A percentile compares a stretch with the other conserved stretches of the same genome.
Conservation (phyloP, 2,113 vertebrate species). For the Gymnobelideus leadbeateri region DNA sequence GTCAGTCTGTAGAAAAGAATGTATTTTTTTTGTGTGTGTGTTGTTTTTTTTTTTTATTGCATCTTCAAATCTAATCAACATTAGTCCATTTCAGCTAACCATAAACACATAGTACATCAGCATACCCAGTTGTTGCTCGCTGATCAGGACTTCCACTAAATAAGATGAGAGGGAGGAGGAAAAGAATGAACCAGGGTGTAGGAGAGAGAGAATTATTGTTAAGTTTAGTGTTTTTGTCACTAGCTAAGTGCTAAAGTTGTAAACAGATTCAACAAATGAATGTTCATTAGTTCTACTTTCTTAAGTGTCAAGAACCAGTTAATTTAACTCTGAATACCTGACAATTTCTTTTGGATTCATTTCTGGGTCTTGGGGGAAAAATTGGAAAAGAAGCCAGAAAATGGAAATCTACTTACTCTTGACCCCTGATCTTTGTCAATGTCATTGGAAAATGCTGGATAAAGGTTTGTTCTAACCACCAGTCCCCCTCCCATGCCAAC, state of each 20-base stretch:
- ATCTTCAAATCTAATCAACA: constrained; percentile 38
- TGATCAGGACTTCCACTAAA: not conserved
- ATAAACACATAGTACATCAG: not conserved
- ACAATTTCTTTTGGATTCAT: not conserved
- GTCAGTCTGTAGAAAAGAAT: not conserved
- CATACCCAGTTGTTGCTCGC: not conserved
- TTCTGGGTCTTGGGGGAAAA: not conserved
- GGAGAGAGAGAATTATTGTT: not conserved
- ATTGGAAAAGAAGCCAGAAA: not conserved
- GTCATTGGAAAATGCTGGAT: constrained; percentile 5
- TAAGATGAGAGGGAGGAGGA: not conserved
- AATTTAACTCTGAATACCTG: not conserved
- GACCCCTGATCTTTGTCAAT: constrained; percentile 13
- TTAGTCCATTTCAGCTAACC: constrained; percentile 3
- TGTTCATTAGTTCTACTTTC: not conserved
- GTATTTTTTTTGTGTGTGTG: not conserved
- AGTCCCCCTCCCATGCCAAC: constrained; percentile 45
- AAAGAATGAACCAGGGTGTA: not conserved
- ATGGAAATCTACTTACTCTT: constrained; percentile 28
- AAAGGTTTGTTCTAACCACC: constrained; percentile 3
- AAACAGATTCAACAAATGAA: not conserved
- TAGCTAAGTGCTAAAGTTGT: not conserved
- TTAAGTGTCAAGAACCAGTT: not conserved
- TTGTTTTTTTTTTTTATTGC: not conserved
- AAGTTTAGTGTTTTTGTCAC: fast-evolving